These are phyloP conservation scores for Anolis carolinensis DNA, from an alignment of 2,113 vertebrate genomes.

Conservation along the genomic window DNA sequence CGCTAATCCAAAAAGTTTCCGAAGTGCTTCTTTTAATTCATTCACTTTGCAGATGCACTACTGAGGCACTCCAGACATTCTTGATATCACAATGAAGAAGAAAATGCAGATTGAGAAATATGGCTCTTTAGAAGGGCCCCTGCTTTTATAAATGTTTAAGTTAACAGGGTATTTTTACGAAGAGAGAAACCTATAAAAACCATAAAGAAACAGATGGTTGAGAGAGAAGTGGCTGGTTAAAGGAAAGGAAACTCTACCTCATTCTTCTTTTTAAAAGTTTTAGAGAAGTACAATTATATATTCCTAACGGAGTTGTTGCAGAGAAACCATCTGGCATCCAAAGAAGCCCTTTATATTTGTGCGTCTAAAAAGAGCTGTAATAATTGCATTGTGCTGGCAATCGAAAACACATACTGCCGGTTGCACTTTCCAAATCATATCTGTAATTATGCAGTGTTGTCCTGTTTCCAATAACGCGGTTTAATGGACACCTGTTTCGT, in stretches of 20 bases:
- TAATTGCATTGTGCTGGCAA: slow-evolving; percentile 72
- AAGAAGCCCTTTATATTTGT: slow-evolving; percentile 70
- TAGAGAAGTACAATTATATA: slow-evolving; percentile 71
- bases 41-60: background rate
- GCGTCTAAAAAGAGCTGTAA: slow-evolving; percentile 67
- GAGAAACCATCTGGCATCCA: slow-evolving; percentile 63
- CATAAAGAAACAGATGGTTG: slow-evolving; percentile 48
- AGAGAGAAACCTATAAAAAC: slow-evolving; percentile 49
- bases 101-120: background rate
- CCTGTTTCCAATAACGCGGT: slow-evolving; percentile 76
- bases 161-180: slow-evolving; percentile 57
- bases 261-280: slow-evolving; percentile 72
- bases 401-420: slow-evolving; percentile 64
- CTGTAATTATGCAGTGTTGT: slow-evolving; percentile 66
- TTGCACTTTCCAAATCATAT: slow-evolving; percentile 68
- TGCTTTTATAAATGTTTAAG: slow-evolving; percentile 48
- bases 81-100: background rate
- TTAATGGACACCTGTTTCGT: slow-evolving; percentile 66
- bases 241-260: slow-evolving; percentile 76
- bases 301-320: slow-evolving; percentile 67
- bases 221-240: slow-evolving; percentile 57
- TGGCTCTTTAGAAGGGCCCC: slow-evolving; percentile 50
- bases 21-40: background rate
- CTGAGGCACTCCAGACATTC: background rate
- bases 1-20: background rate